phyloP scores from a whole-genome alignment of 2,888 invertebrate genomes.

The Ornithoptera priamus region DNA sequence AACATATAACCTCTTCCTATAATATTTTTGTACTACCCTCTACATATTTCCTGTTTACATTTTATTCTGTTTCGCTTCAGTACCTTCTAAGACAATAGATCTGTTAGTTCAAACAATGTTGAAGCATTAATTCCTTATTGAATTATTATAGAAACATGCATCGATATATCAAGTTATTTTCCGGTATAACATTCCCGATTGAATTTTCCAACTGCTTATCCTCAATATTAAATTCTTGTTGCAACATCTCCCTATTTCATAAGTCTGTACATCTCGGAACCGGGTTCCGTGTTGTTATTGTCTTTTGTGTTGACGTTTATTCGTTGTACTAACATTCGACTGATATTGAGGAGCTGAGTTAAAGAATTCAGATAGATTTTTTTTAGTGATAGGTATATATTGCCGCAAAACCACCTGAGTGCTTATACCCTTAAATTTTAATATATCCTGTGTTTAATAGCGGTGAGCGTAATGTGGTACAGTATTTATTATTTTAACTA shows the following conservation, averaged over 20 bases:
- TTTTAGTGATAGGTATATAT: no score
- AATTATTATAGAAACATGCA: constrained; percentile 27
- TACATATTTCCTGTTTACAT: not conserved
- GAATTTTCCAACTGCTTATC: constrained; percentile 63
- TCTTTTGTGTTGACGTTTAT: constrained; percentile 11
- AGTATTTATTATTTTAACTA: no score
- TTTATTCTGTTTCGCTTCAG: not conserved
- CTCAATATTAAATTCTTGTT: constrained; percentile 70
- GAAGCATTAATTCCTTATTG: constrained; percentile 14
- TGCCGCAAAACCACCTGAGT: no score
- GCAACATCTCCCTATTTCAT: constrained; percentile 44
- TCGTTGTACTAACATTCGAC: not conserved
- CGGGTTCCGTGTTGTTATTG: constrained; percentile 14
- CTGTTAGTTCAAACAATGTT: not conserved
- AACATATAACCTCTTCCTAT: no score
- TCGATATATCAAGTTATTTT: constrained; percentile 45
- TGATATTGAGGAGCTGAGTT: not conserved
- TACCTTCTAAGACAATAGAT: not conserved
- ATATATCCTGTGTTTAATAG: no score
- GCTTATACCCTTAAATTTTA: no score
- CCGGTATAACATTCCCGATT: constrained; percentile 52
- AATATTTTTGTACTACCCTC: no score
- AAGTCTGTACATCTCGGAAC: constrained; percentile 32
- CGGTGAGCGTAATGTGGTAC: no score
- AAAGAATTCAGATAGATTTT: no score